Evolutionary conservation across 2,888 invertebrate species (phyloP).

Genomic region (Stegophylla sp.): DNA sequence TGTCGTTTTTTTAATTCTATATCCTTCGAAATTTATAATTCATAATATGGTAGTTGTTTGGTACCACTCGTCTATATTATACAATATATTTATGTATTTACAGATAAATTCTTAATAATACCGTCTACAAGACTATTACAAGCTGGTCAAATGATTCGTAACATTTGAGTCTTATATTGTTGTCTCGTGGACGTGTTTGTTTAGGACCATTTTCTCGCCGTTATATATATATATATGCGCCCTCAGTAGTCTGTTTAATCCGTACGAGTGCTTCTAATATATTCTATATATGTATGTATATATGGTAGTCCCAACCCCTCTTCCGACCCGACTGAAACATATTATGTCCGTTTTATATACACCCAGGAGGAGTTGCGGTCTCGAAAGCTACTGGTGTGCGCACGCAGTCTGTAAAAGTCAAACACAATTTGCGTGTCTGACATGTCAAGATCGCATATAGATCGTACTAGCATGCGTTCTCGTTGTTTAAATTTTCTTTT

Average conservation of each 20-base stretch:
- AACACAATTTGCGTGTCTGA: neutral
- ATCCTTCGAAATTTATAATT: too few relatives aligned
- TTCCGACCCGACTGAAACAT: too few relatives aligned
- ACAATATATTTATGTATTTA: neutral
- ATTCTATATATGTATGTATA: neutral
- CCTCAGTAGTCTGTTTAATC: neutral
- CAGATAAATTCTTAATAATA: neutral
- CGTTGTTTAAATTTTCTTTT: neutral
- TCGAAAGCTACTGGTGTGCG: neutral
- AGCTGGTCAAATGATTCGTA: neutral
- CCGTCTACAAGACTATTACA: neutral
- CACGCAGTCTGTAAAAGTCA: neutral
- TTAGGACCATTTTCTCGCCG: neutral
- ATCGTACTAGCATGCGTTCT: neutral
- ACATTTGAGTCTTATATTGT: neutral
- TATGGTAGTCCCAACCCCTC: neutral
- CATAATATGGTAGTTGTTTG: neutral
- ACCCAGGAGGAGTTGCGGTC: neutral
- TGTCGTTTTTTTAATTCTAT: neutral
- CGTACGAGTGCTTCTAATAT: neutral
- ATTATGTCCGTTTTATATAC: neutral
- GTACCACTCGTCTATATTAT: neutral
- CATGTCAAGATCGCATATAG: neutral
- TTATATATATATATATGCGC: neutral
- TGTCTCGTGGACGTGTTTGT: constrained; percentile 8